Evolutionary conservation across 92 coral and sea anemone species (phyloP), one percentile per base, ranked within the genome.

Genomic region (Porites evermanni): DNA sequence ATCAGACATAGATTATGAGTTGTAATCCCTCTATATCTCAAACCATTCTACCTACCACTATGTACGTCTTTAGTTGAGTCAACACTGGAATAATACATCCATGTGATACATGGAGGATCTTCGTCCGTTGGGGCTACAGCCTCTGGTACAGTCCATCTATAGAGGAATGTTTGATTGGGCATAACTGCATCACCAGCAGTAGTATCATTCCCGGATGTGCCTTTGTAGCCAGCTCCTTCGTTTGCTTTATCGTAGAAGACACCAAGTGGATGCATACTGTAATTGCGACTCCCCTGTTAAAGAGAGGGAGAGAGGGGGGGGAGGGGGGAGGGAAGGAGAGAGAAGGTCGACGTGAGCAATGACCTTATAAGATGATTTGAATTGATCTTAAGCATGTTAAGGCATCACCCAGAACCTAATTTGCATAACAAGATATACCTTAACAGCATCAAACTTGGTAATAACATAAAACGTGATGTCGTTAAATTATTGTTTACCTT

Each of bases 221-320:
- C 88, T 63, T 93, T 93, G 60, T 93, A 93, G 58, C 64, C 65
- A 19, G 94, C 86, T 26, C 96, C 96, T 83, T 93, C 96, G 81
- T 90, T 93, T 14, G 93, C 89, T 59, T 93, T 93, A 90, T 93
- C 82, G 79, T 87, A 93, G 83, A 91, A 85, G 12, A 93, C 96
- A 47, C 96, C 96, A 61, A 88, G 92, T 24, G 96, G 94, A 29
- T 88, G 90, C 19, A 93, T 91, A 75, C 94, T 93, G 91, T 88
- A 93, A 86, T 93, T 93, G 69, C 77, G 89, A 2, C 92, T 84
- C 7, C 94, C 96, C 96, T 93, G 82, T 16, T 12, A 32, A 78
- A 17, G 44, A 32, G 44, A 64, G 10, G 12, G 14, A 78, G 7
- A 11, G 19, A 50, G 14, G 50, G 20, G 8, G 14, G 9, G 32